These are phyloP conservation scores for Plemyria rubiginata DNA, from an alignment of 2,888 invertebrate species.

Conservation along the genomic window DNA sequence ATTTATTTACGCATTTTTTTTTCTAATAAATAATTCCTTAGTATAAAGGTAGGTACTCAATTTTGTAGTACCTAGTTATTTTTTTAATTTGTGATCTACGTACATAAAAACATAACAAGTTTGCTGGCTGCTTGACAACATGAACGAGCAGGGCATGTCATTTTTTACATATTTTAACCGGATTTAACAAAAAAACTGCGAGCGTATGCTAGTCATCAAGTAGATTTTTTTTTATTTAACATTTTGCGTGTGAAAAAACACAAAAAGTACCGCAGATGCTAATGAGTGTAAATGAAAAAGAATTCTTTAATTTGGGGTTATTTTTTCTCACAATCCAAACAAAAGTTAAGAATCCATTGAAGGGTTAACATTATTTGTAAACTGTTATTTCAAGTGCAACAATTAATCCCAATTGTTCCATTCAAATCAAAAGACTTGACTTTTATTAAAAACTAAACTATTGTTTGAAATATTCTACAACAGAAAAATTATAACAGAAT, in stretches of 20 bases:
- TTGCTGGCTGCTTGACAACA: too few species aligned
- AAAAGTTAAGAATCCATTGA: conserved; percentile 53
- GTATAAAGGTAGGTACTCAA: not conserved
- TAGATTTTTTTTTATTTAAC: not conserved
- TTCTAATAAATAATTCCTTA: not conserved
- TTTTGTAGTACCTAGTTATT: not conserved
- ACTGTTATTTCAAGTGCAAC: conserved; percentile 38
- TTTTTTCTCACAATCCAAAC: conserved; percentile 70
- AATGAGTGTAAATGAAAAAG: conserved; percentile 43
- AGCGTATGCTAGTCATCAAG: not conserved
- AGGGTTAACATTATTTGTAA: conserved; percentile 40
- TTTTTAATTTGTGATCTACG: not conserved
- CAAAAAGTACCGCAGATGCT: conserved; percentile 22
- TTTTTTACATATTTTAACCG: not conserved
- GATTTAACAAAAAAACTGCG: not conserved
- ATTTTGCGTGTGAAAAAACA: conserved; percentile 19
- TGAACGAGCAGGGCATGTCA: not conserved
- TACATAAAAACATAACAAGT: too few species aligned
- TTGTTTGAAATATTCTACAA: not conserved
- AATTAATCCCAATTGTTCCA: conserved; percentile 37
- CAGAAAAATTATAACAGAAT: not conserved
- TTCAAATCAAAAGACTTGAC: conserved; percentile 27
- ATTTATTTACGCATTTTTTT: not conserved
- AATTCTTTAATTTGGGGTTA: conserved; percentile 56
- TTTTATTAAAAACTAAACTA: conserved; percentile 5